Evolutionary conservation across 1,140 invertebrate species (phyloP), one percentile per base, ranked within the genome.

Genomic region (Dendrolimus punctatus): DNA sequence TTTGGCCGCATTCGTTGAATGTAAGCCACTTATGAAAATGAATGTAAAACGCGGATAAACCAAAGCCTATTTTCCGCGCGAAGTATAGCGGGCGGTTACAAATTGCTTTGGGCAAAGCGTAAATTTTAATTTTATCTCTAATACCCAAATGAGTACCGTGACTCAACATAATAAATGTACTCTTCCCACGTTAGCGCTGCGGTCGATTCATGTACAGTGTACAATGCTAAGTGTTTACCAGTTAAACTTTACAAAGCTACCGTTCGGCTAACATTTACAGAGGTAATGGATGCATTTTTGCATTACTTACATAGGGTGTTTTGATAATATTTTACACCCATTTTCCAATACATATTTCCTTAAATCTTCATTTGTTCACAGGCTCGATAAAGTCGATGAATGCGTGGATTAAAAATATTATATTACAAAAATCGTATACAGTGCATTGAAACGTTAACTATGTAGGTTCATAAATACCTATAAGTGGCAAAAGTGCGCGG

Each of bases 51-150:
- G 65, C 68, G 76, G 78, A 81, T 85, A 83, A 83, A 83, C 78
- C 80, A 81, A 77, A 81, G 79, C 76, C 77, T 80, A 79, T 85
- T 85, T 85, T 83, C 81, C 76, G 80, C 78, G 78, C 76, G 73
- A 82, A 82, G 74, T 76, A 76, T 70, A 83, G 69, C 75, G 77
- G 73, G 75, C 68, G 76, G 75, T 77, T 81, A 83, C 81, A 83
- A 85, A 85, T 83, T 85, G 80, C 78, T 85, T 83, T 83, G 80
- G 81, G 81, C 80, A 80, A 80, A 81, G 81, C 81, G 80, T 85
- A 85, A 85, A 85, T 85, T 85, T 85, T 85, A 85, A 85, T 85
- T 83, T 85, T 85, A 85, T 85, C 81, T 85, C 78, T 83, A 83
- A 85, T 83, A 85, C 76, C 78, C 80, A 81, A 85, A 85, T 83